These are phyloP conservation scores for Catocala fraxini DNA, from an alignment of 2,888 invertebrate genomes.

Conservation along the genomic window DNA sequence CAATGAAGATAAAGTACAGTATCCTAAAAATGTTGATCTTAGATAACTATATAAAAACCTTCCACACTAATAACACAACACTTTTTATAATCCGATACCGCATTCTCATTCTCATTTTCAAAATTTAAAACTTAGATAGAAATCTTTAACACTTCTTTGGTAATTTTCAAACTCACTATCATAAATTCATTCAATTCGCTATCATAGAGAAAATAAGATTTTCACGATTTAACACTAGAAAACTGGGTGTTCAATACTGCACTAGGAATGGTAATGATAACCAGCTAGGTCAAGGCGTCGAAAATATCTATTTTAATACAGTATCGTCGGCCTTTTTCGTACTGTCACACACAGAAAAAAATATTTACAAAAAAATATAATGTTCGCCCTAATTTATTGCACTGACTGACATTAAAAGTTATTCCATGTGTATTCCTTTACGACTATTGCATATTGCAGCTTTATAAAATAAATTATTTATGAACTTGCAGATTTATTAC, in stretches of 20 bases:
- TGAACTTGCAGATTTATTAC: constrained; percentile 47
- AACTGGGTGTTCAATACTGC: constrained; percentile 57
- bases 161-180: constrained; percentile 12
- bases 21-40: neutral
- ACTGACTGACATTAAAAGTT: constrained; percentile 45
- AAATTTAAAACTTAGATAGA: constrained; percentile 18
- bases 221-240: constrained; percentile 36
- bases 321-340: constrained; percentile 44
- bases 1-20: constrained; percentile 1
- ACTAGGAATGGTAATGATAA: constrained; percentile 63
- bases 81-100: constrained; percentile 27
- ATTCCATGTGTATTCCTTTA: constrained; percentile 59
- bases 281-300: constrained; percentile 72
- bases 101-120: constrained; percentile 38
- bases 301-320: constrained; percentile 64
- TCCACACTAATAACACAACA: constrained; percentile 33
- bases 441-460: constrained; percentile 30
- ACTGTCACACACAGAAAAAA: constrained; percentile 33
- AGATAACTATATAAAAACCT: constrained; percentile 14
- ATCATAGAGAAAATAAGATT: neutral
- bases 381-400: constrained; percentile 20
- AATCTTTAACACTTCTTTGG: neutral
- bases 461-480: constrained; percentile 35
- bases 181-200: neutral
- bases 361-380: constrained; percentile 23